These are phyloP conservation scores for Brevimyrus niger DNA, from an alignment of 2,113 vertebrate species.

Conservation along the genomic window DNA sequence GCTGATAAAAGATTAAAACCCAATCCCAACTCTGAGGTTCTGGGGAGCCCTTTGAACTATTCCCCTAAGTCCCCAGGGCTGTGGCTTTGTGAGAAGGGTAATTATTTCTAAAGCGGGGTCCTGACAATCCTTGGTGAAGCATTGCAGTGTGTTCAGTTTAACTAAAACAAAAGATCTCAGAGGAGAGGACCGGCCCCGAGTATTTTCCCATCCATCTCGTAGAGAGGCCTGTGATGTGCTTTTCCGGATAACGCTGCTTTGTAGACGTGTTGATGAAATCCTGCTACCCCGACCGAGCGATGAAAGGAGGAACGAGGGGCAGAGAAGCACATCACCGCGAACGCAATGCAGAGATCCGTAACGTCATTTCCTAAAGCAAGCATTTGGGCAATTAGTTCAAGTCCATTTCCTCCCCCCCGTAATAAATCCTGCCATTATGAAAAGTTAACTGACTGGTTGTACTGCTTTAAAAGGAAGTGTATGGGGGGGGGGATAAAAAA, in stretches of 20 bases:
- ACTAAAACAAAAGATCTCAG: background rate
- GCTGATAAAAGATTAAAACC: constrained; percentile 5
- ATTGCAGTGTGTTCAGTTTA: background rate
- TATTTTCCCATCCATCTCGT: background rate
- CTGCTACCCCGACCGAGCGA: background rate
- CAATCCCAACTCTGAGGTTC: background rate
- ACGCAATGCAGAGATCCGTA: background rate
- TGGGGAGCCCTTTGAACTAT: background rate
- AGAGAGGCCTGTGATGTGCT: background rate
- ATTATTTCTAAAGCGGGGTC: background rate
- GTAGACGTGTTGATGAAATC: background rate
- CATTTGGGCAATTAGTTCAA: background rate
- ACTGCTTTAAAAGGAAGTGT: constrained; percentile 24
- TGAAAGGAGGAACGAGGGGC: background rate
- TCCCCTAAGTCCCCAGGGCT: background rate
- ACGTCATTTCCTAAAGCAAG: constrained; percentile 5
- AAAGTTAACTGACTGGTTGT: background rate
- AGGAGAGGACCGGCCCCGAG: background rate
- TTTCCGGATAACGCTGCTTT: background rate
- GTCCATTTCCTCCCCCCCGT: background rate
- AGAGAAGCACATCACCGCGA: background rate
- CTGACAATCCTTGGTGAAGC: background rate
- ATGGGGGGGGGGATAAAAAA: background rate
- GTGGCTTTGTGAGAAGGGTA: background rate
- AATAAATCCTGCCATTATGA: background rate